phyloP scores from a whole-genome alignment of 2,113 vertebrate species.

The Machaerirhynchus nigripectus region DNA sequence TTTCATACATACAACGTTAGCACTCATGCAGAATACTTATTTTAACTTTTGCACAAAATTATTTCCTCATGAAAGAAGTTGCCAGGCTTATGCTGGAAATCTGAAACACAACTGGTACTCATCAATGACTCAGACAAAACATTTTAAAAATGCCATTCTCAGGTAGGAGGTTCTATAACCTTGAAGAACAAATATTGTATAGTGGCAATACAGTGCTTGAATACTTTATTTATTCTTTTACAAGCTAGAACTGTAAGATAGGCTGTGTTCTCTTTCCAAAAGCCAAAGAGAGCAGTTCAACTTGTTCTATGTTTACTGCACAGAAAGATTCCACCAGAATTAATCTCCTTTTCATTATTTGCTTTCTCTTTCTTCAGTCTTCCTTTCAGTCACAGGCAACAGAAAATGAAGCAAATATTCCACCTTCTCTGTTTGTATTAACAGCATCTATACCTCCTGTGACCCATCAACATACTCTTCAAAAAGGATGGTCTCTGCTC shows the following conservation, averaged over 20 bases:
- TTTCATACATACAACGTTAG: neutral
- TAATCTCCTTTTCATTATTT: neutral
- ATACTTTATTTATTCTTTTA: neutral
- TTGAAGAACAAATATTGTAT: neutral
- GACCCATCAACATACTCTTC: neutral
- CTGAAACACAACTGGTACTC: neutral
- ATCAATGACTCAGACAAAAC: neutral
- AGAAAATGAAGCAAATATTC: neutral
- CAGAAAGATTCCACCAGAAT: neutral
- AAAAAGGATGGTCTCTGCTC: neutral
- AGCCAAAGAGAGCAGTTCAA: neutral
- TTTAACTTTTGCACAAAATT: neutral
- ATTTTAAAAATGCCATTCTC: neutral
- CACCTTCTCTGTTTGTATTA: neutral
- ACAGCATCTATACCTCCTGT: neutral
- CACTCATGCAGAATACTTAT: neutral
- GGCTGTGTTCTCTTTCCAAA: neutral
- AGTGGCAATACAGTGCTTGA: neutral
- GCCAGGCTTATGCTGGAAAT: neutral
- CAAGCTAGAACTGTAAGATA: neutral
- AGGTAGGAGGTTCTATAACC: neutral
- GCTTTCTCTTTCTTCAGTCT: neutral
- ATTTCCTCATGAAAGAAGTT: neutral
- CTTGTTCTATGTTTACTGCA: neutral
- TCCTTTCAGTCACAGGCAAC: neutral